A percentile compares a stretch with the other conserved stretches of the same genome.
These are phyloP conservation scores for Echiichthys vipera DNA, from an alignment of 2,797 vertebrate genomes.

Conservation along the genomic window DNA sequence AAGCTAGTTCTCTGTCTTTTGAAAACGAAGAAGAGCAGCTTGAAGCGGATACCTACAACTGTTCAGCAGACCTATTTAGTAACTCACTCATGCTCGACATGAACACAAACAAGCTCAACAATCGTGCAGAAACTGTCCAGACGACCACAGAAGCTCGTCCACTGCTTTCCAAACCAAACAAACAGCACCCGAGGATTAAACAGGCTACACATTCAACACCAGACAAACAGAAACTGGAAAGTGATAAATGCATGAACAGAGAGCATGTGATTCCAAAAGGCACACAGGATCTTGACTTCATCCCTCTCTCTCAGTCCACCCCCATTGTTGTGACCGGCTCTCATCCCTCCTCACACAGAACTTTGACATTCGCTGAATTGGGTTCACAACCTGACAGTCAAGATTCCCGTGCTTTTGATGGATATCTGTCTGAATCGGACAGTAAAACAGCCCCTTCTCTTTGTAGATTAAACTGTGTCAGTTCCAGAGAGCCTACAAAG, in stretches of 20 bases:
- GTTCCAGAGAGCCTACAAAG: conserved; percentile 13
- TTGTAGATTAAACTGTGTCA: neutral
- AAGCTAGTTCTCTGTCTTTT: conserved; percentile 13
- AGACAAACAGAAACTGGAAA: neutral
- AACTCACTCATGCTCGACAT: conserved; percentile 36
- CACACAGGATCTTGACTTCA: conserved; percentile 58
- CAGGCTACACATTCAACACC: conserved; percentile 17
- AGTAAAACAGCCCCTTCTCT: neutral
- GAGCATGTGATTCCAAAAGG: conserved; percentile 25
- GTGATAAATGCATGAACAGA: neutral
- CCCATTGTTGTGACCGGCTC: conserved; percentile 37
- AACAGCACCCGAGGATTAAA: neutral
- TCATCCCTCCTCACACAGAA: neutral
- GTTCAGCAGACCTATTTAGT: conserved; percentile 82
- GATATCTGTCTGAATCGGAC: neutral
- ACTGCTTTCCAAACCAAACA: neutral
- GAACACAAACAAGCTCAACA: neutral
- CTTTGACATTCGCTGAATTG: neutral
- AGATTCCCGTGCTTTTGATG: neutral
- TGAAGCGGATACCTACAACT: conserved; percentile 70
- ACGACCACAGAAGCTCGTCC: neutral
- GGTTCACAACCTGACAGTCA: neutral
- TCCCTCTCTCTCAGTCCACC: conserved; percentile 79
- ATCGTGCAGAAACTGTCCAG: neutral
- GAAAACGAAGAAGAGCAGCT: conserved; percentile 43